Evolutionary conservation across 2,888 invertebrate species (phyloP), one percentile per base, ranked within the genome.

Genomic region (Tanypteryx hageni): DNA sequence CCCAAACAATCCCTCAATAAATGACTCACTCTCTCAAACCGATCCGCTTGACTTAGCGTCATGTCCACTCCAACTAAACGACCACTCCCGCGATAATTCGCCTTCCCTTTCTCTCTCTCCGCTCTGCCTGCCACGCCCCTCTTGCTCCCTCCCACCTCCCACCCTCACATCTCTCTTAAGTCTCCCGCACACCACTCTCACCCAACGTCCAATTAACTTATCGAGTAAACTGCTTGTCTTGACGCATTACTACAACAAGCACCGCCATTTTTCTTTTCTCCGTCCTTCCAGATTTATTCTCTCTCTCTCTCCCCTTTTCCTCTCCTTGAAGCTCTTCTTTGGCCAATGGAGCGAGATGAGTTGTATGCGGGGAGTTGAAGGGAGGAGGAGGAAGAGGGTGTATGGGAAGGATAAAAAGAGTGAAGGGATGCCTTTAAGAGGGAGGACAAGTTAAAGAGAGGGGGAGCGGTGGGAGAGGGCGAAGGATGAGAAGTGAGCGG

Each of bases 1-100:
- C 59, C 86, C 9, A 31, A 86, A 27, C 31, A 59, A 86, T 27
- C 22, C 58, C 16, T 86, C 14, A 59, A 31, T 59, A 86, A 86
- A 86, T 59, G 86, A 86, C 61, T 86, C 86, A 59, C 57, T 86
- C 61, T 59, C 61, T n/a, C 27, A 14, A 44, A 44, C 11, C 16
- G 64, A 64, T 64, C 16, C 16, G 64, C 64, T 64, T 64, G 16
- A 64, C 64, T 64, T 64, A 14, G 64, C 11, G 64, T 61, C 61
- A 61, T 61, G 61, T 64, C 64, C 64, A 64, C 64, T 64, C 64
- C 64, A 64, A 64, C 64, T 64, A 64, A 64, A 14, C 64, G 64
- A 64, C 16, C 64, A 64, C 64, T 11, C 64, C 7, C 64, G 16
- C 64, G n/a, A 0, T 14, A 64, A 64, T 64, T 61, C 61, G 61